Percentiles rank a stretch among this genome's conserved stretches.
Evolutionary conservation across 2,888 invertebrate genomes (phyloP).

Genomic region (Sarcophaga variegata): DNA sequence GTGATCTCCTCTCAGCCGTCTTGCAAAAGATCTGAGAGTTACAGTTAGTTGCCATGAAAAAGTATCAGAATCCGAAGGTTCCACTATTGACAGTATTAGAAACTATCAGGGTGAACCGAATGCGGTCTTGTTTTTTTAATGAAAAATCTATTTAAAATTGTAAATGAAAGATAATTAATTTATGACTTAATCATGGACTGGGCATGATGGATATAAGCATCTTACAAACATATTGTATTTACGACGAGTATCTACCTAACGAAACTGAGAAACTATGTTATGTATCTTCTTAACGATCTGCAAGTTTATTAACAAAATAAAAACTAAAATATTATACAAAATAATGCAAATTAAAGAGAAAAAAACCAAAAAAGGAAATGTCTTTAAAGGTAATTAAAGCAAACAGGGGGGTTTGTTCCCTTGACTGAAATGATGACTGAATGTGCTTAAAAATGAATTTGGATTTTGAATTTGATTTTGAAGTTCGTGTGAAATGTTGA

Average conservation of each 20-base stretch:
- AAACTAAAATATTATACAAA: not conserved
- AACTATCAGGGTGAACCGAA: too few relatives aligned
- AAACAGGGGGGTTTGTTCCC: not conserved
- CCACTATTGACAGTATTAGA: too few relatives aligned
- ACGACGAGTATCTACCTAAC: not conserved
- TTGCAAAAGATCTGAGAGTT: too few relatives aligned
- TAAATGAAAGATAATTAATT: too few relatives aligned
- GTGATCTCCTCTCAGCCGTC: too few relatives aligned
- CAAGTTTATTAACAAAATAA: not conserved
- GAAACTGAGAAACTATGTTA: too few relatives aligned
- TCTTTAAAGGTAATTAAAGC: not conserved
- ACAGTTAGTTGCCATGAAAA: too few relatives aligned
- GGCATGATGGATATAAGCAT: not conserved
- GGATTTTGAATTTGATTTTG: constrained; percentile 28
- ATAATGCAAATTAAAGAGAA: not conserved
- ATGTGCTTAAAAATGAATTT: constrained; percentile 36
- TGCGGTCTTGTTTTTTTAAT: too few relatives aligned
- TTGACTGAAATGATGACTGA: constrained; percentile 5
- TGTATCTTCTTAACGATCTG: not conserved
- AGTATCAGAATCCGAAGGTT: too few relatives aligned
- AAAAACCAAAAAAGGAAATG: not conserved
- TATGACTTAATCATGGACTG: too few relatives aligned
- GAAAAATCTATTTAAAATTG: too few relatives aligned
- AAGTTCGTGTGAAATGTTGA: constrained; percentile 9
- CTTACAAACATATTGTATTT: not conserved